Base-by-base conservation (phyloP, 2,797 vertebrate species). In the Galaxias olidus region DNA sequence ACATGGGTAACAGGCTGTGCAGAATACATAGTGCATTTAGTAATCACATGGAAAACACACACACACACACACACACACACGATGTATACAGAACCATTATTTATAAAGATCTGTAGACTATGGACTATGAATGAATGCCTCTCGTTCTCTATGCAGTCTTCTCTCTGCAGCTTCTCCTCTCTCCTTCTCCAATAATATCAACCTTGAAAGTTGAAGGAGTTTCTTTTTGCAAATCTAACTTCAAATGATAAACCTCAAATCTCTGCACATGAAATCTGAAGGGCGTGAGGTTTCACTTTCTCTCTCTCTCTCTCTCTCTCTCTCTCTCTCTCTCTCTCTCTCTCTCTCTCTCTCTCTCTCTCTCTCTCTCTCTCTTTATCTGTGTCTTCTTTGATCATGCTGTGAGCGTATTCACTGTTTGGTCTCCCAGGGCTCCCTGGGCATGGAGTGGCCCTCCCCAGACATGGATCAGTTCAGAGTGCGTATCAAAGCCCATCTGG, bases 401-500 rank as follows among this genome's bases (percentile, higher is more conserved):
- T 63, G 73, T 30, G 57, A 74, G 63, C 75, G 63, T 49, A 72
- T 76, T 76, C 66, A 76, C 72, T 77, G 72, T 40, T 75, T 70
- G 74, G 73, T 3, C 60, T 77, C 15, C 50, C 50, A 15, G 61
- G 6, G 48, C 75, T 55, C 68, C 67, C 55, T 73, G 41, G 42
- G 57, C 42, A 8, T 10, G 10, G 9, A 45, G 62, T 3, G 30
- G 30, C 30, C 77, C 75, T 84, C 80, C 69, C 77, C 63, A 78
- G 84, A 68, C 79, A 70, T 77, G 71, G 76, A 83, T 77, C 71
- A 56, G 77, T 75, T 82, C 77, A 86, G 76, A 84, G 81, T 76
- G 57, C 61, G 63, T 75, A 86, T 84, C 75, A 85, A 86, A 82
- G 84, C 76, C 76, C 73, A 76, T 83, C 75, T 83, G 74, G 71